A percentile compares a stretch with the other conserved stretches of the same genome.
Conservation (phyloP, 2,797 vertebrate species). For the Muscicapa comitata region DNA sequence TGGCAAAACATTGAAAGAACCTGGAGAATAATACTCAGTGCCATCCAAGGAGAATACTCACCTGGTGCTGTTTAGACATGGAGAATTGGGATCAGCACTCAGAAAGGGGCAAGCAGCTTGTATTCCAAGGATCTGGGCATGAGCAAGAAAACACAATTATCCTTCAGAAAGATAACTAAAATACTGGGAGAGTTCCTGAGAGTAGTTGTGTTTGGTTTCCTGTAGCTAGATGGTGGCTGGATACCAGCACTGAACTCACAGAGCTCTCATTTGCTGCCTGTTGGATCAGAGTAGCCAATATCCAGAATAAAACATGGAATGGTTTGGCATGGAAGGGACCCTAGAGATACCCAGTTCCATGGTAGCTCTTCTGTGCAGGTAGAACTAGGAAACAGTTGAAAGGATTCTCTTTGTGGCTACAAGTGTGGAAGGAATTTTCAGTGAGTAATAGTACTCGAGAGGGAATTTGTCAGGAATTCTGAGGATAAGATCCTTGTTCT, state of each 20-base stretch:
- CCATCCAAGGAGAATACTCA: neutral
- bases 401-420: neutral
- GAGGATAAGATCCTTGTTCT: neutral
- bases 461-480: conserved; percentile 28
- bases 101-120: neutral
- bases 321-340: neutral
- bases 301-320: neutral
- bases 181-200: neutral
- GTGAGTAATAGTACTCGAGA: neutral
- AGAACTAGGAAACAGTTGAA: neutral
- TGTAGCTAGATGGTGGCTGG: neutral
- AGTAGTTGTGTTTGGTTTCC: neutral
- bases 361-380: neutral
- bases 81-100: neutral
- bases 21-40: neutral
- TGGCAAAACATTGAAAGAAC: neutral
- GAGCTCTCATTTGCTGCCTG: neutral
- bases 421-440: conserved; percentile 24
- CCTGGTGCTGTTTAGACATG: fast-evolving
- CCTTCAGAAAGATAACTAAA: neutral
- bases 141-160: neutral
- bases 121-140: neutral
- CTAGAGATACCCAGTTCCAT: neutral
- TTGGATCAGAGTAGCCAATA: neutral
- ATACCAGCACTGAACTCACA: neutral